These are phyloP conservation scores for Lepidothrix coronata DNA, from an alignment of 2,113 vertebrate species.

Conservation along the genomic window DNA sequence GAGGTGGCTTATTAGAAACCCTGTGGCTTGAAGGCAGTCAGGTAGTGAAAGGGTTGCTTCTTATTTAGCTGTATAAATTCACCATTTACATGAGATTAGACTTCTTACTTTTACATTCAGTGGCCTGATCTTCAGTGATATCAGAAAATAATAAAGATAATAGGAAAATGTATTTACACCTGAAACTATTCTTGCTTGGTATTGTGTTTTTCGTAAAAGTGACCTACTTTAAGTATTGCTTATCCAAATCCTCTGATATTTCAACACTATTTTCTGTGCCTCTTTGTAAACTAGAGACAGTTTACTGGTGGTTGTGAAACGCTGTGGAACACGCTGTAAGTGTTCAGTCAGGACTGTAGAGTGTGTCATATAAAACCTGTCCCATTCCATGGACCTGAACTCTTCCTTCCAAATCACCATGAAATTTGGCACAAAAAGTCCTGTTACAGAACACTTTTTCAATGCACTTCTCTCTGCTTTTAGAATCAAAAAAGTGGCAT, in stretches of 20 bases:
- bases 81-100: background rate
- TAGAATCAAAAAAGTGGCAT: background rate
- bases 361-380: background rate
- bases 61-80: background rate
- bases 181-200: background rate
- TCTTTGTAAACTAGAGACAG: background rate
- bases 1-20: background rate
- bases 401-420: background rate
- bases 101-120: background rate
- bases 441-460: background rate
- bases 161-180: background rate
- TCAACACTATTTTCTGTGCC: background rate
- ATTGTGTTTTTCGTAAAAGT: background rate
- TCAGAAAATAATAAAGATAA: background rate
- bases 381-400: accelerated
- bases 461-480: background rate
- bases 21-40: background rate
- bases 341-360: background rate
- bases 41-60: background rate
- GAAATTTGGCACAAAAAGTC: background rate
- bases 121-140: background rate
- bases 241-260: background rate
- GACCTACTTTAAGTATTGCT: background rate
- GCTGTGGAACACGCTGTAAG: background rate
- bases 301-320: background rate